Base-by-base conservation (phyloP, 2,797 vertebrate genomes). In the Halcyon badia region DNA sequence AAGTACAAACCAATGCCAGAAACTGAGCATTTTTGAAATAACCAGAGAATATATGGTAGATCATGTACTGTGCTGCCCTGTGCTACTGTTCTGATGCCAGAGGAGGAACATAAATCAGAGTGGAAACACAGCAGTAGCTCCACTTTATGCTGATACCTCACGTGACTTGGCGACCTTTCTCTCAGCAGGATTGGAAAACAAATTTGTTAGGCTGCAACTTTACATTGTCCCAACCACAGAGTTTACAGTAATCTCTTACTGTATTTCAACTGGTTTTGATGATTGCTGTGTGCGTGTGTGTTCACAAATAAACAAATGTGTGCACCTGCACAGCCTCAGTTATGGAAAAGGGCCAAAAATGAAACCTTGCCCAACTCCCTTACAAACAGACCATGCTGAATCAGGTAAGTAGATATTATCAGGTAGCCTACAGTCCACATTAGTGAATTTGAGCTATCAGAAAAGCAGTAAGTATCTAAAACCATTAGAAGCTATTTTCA, bases 401-500 rank as follows among this genome's bases (percentile, higher is more conserved):
- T 35, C 77, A 73, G 17, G 17, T 18, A 69, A 80, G 37, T 9
- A 85, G 39, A 33, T 77, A 70, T 35, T 65, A 76, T 52, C 22
- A 42, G 12, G 31, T 13, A 28, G 28, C 20, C 54, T 62, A 0
- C 24, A 52, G 13, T 52, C 41, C 11, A 2, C 0, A 0, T 33
- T 54, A 81, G 16, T 26, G 69, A 83, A 58, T 1, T n/a, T 30
- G 25, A 81, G 52, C 39, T 70, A 51, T 35, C 25, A 60, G 15
- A 82, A 60, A 48, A 62, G 54, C 28, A 87, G 15, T 46, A 81
- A 75, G 22, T n/a, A 84, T 17, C 51, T n/a, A 77, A 85, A 94
- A 35, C 18, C 22, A 84, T 25, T 28, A 76, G 22, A 91, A 86
- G 24, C 1, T 61, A 51, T 76, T 83, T 84, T 77, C 14, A 19